These are phyloP conservation scores for Orthonevra nobilis DNA, from an alignment of 2,888 invertebrate genomes.

Conservation along the genomic window DNA sequence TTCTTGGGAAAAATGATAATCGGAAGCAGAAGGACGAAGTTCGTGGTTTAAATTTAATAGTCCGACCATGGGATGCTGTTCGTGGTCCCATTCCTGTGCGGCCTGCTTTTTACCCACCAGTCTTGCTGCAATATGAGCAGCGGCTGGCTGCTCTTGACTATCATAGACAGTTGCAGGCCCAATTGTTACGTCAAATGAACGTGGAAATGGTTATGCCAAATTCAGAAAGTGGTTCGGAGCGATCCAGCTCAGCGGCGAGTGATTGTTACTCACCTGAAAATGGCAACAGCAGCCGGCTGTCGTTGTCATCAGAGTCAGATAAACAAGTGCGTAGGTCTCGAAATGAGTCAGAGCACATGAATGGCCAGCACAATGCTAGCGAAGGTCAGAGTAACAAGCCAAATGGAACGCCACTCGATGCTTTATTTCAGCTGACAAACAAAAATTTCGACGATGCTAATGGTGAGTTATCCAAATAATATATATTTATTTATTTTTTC, in stretches of 20 bases:
- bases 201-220: constrained; percentile 79
- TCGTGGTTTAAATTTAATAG: constrained; percentile 81
- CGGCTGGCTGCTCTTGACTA: constrained; percentile 83
- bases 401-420: constrained; percentile 92
- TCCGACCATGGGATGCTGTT: constrained; percentile 90
- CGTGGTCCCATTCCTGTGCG: constrained; percentile 80
- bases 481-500: neutral
- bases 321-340: constrained; percentile 11
- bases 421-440: constrained; percentile 97
- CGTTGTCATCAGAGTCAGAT: constrained; percentile 73
- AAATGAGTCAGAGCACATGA: constrained; percentile 57
- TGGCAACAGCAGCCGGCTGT: constrained; percentile 76
- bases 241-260: constrained; percentile 86
- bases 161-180: constrained; percentile 82
- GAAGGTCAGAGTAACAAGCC: constrained; percentile 76
- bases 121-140: constrained; percentile 85
- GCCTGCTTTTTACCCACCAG: constrained; percentile 80
- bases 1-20: constrained; percentile 86
- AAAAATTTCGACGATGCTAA: constrained; percentile 97
- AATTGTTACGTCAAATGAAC: constrained; percentile 81
- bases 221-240: constrained; percentile 86
- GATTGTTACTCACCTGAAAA: constrained; percentile 88
- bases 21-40: constrained; percentile 41
- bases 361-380: constrained; percentile 73
- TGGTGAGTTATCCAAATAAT: constrained; percentile 81